phyloP scores from a whole-genome alignment of 2,888 invertebrate species.

The Macrosiphum euphorbiae region DNA sequence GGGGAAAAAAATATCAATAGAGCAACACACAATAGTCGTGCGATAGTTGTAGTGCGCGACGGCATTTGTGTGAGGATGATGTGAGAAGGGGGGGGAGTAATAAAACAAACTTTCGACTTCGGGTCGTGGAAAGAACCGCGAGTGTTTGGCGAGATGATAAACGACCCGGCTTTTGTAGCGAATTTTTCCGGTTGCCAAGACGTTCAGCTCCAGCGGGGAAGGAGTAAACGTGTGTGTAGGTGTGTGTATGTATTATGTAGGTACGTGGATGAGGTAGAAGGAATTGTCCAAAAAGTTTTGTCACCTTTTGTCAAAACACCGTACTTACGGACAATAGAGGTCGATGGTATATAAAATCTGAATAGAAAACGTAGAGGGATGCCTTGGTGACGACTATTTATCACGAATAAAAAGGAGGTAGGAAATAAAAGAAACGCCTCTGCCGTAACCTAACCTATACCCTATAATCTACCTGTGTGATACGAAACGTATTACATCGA shows the following conservation, averaged over 20 bases:
- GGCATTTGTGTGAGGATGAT: background rate
- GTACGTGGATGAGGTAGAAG: background rate
- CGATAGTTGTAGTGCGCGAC: background rate
- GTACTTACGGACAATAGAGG: conserved; percentile 61
- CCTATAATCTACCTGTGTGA: background rate
- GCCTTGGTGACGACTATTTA: conserved; percentile 58
- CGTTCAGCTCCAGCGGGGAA: background rate
- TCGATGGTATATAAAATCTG: conserved; percentile 55
- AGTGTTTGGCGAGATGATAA: conserved; percentile 58
- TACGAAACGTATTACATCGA: conserved; percentile 53
- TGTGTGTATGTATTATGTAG: background rate
- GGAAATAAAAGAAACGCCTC: conserved; percentile 18
- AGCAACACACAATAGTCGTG: conserved; percentile 41
- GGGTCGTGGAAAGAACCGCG: conserved; percentile 42
- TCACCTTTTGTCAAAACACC: conserved; percentile 62
- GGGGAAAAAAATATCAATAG: conserved; percentile 43
- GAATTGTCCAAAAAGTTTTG: conserved; percentile 63
- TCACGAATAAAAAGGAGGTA: conserved; percentile 37
- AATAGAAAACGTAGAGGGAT: conserved; percentile 57
- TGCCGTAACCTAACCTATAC: background rate
- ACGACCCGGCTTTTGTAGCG: conserved; percentile 63
- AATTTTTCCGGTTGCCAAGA: conserved; percentile 62
- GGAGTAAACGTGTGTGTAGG: background rate
- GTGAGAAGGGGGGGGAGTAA: background rate
- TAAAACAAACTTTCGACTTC: conserved; percentile 62